Evolutionary conservation across 2,113 vertebrate species (phyloP), one percentile per base, ranked within the genome.

Genomic region (Hemicordylus capensis): DNA sequence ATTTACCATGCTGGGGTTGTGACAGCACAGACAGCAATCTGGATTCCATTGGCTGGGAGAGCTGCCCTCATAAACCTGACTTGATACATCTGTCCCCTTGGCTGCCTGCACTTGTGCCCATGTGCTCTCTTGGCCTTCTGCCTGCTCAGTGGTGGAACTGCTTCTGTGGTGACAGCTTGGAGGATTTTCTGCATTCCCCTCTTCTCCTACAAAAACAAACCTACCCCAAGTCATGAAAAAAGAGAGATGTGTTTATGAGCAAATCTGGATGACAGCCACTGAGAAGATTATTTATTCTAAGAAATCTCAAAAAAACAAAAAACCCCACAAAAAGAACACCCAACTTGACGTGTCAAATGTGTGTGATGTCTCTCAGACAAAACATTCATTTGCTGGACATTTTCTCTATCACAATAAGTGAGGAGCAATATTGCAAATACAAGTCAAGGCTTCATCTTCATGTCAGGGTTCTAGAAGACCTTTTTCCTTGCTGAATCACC

Each of bases 41-140:
- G 95, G 95, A 89, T 91, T 93, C 89, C 89, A 91, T 83, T 91
- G 95, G 95, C 95, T 95, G 96, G 95, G 95, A 96, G 96, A 96
- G 93, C 92, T 89, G 94, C 90, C 93, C 93, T 89, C 90, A 94
- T 96, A 96, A 97, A 96, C 96, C 94, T 96, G 95, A 97, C 94
- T 91, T 94, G 94, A 95, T 96, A 92, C 95, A 96, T 97, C 95
- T 96, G 95, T 95, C 94, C 88, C 88, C 86, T 92, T 80, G 79
- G 94, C 95, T 92, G 92, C 87, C 81, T 89, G 88, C 91, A 92
- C 88, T 73, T 86, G 90, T 93, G 92, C 93, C 93, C 92, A 95
- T 90, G 90, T 86, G 44, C 94, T 93, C 92, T 93, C 78, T 90
- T 97, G 95, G 96, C 95, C 89, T 58, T 67, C 85, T 37, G 93